Conservation (phyloP, 1,140 invertebrate genomes). For the Calycopis cecrops region DNA sequence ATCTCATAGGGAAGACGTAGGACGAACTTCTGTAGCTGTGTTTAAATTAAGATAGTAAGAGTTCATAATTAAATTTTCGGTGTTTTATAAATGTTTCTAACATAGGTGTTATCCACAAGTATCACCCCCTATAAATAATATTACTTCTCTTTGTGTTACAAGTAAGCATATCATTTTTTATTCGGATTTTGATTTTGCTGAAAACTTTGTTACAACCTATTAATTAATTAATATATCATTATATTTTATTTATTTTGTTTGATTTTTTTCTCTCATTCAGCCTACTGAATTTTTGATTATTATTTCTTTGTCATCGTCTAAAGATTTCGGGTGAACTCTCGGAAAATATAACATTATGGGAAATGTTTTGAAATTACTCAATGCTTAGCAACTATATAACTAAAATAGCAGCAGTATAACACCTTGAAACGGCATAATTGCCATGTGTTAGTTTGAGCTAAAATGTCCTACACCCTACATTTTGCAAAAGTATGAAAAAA, state of each 20-base stretch:
- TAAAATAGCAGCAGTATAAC: too few relatives aligned
- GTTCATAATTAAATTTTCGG: constrained; percentile 2
- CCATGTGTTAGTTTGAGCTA: too few relatives aligned
- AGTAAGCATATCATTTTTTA: background rate
- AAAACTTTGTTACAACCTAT: background rate
- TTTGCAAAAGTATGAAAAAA: too few relatives aligned
- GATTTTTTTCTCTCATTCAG: background rate
- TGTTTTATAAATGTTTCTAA: constrained; percentile 1
- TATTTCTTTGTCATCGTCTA: too few relatives aligned
- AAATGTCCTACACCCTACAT: too few relatives aligned
- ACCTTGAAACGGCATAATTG: too few relatives aligned
- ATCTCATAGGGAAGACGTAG: background rate
- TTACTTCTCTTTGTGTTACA: background rate
- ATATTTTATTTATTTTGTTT: background rate
- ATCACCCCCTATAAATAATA: too few relatives aligned
- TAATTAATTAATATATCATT: background rate
- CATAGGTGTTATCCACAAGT: background rate
- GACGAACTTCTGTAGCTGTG: background rate
- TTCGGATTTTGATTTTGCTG: constrained; percentile 6
- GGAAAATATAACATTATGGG: too few relatives aligned
- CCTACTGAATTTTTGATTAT: too few relatives aligned
- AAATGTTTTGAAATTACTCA: too few relatives aligned
- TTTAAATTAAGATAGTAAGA: background rate
- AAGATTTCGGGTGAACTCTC: too few relatives aligned
- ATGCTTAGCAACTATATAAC: too few relatives aligned